Percentiles rank a stretch among this genome's conserved stretches.
Evolutionary conservation across 2,797 vertebrate species (phyloP).

Genomic region (Tadarida brasiliensis): DNA sequence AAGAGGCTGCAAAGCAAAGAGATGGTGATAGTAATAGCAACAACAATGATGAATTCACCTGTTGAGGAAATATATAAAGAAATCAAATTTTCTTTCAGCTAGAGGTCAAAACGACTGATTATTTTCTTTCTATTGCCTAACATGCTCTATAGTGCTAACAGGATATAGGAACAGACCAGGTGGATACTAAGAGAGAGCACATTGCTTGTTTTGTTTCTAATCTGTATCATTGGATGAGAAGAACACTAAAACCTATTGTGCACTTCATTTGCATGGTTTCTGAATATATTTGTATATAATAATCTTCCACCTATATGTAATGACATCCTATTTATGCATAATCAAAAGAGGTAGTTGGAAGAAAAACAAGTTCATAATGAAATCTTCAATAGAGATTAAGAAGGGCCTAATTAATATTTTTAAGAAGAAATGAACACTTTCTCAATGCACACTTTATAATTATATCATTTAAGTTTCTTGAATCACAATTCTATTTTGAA

Average conservation of each 20-base stretch:
- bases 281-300: constrained; percentile 66
- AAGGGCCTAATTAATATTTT: constrained; percentile 71
- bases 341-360: constrained; percentile 66
- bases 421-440: constrained; percentile 44
- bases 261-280: constrained; percentile 58
- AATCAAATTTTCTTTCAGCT: constrained; percentile 18
- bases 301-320: constrained; percentile 57
- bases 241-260: background rate
- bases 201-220: constrained; percentile 52
- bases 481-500: constrained; percentile 26
- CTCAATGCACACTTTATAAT: constrained; percentile 59
- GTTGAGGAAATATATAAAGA: constrained; percentile 33
- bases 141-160: background rate
- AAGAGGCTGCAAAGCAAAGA: background rate
- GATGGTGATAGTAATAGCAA: background rate
- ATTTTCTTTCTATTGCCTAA: constrained; percentile 42
- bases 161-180: background rate
- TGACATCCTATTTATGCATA: constrained; percentile 67
- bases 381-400: constrained; percentile 47
- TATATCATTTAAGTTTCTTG: constrained; percentile 57
- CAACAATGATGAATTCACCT: background rate
- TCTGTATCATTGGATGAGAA: constrained; percentile 37
- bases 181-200: background rate
- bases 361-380: constrained; percentile 71
- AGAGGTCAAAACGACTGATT: background rate